Evolutionary conservation across 2,888 invertebrate species (phyloP), one percentile per base, ranked within the genome.

Genomic region (Conistra vaccinii): DNA sequence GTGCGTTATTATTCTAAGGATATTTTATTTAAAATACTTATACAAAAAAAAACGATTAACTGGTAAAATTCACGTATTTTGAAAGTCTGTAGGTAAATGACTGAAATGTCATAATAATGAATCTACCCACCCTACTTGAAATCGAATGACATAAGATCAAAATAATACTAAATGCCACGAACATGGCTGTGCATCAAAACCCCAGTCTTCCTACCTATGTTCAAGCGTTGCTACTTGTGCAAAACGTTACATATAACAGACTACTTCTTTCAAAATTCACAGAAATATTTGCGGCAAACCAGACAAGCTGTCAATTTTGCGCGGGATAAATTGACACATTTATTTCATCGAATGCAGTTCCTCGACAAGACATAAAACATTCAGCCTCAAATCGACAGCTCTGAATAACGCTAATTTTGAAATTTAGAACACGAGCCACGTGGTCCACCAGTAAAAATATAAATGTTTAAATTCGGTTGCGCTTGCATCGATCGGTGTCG

Each of bases 381-480:
- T 55, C 63, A 51, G 26, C 6, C 53, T 55, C 17, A 76, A 72
- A 76, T 79, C 65, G 55, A 48, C 69, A 17, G 61, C 51, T 51
- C 51, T 51, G 55, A 72, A 65, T 60, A 66, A 42, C 61, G 42
- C 23, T 66, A 73, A 80, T 72, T 71, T 74, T 69, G 26, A 83
- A 78, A 78, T 62, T 70, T 62, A 63, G 67, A 79, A 72, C 74
- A 76, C 48, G 35, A 65, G 73, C n/a, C 82, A 82, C 58, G 76
- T 76, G 79, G 70, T 69, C 26, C 55, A 23, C 45, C 2, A 51
- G 79, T 84, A 79, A 85, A 87, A 85, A 81, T 87, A 81, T 77
- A 85, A 81, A 85, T 81, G 82, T 83, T 83, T 83, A 85, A 87
- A 87, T 83, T 82, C 74, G 78, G 80, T 75, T 87, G 86, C 85